Conservation (phyloP, 2,888 invertebrate genomes). For the Machimus atricapillus region DNA sequence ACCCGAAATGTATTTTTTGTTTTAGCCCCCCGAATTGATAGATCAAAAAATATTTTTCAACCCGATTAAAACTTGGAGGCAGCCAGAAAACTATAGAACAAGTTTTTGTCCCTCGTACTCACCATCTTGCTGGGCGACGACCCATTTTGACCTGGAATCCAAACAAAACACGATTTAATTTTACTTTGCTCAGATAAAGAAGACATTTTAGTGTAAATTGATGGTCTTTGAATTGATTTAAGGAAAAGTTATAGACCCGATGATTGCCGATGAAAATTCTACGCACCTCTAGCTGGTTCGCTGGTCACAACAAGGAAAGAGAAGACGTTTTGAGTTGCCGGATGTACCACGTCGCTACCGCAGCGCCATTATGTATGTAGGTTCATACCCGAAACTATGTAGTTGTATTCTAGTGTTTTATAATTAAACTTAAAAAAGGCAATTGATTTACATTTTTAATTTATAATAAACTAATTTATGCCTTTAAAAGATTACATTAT, state of each 20-base stretch:
- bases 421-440: neutral
- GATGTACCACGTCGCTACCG: neutral
- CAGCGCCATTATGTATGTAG: neutral
- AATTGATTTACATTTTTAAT: neutral
- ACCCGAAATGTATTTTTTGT: slow-evolving; percentile 16
- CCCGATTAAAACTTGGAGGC: neutral
- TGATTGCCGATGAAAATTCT: neutral
- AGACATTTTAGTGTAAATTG: neutral
- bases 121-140: slow-evolving; percentile 98
- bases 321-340: neutral
- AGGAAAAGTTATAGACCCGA: neutral
- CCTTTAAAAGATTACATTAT: neutral
- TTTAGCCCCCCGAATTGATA: neutral
- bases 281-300: neutral
- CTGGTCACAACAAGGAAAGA: neutral
- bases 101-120: slow-evolving; percentile 61
- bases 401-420: neutral
- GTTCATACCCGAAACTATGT: neutral
- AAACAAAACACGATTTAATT: slow-evolving; percentile 38
- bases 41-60: neutral
- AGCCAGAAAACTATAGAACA: neutral
- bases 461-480: neutral
- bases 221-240: neutral
- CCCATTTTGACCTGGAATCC: slow-evolving; percentile 81
- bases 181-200: neutral